Evolutionary conservation across 2,113 vertebrate genomes (phyloP), one percentile per base, ranked within the genome.

Genomic region (Gymnocephalus cernua): DNA sequence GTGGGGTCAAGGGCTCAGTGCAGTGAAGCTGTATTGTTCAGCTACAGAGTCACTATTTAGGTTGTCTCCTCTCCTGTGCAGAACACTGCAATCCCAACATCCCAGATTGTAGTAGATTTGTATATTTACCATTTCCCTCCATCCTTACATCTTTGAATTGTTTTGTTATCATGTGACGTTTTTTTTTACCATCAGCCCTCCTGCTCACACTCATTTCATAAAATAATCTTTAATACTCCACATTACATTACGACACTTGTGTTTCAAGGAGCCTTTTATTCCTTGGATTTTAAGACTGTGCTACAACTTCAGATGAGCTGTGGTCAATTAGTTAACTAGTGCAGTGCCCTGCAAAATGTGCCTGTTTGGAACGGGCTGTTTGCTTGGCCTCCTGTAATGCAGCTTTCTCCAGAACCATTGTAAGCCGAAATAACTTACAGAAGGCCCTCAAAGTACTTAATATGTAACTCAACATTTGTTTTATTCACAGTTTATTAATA

Each of bases 71-170:
- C 25, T 69, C 51, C 27, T 77, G 27, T 56, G 59, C 47, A 68
- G 25, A 56, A 75, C 63, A 70, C 19, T 59, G 14, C 23, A 74
- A 41, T 29, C 57, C 50, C 35, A 64, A 48, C 29, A 56, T 70
- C 19, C 13, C 29, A 56, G 32, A 53, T 57, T 78, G 18, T 64
- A 23, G 11, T 27, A 18, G 27, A 18, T 74, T 41, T 38, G 35
- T 38, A 38, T 38, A 38, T 38, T 38, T 38, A 73, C 19, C 62
- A 50, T 90, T 69, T 56, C 48, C 74, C 27, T 61, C 25, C 53
- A 50, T 65, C 5, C 16, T 13, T 50, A 23, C 25, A 62, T 13
- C 4, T 62, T 41, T n/a, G 12, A 35, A 29, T 67, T 64, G 50
- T 57, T 66, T 51, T 19, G 13, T 23, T 57, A 23, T 54, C 11